Conservation (phyloP, 2,113 vertebrate genomes). For the Gnathonemus longibarbis region DNA sequence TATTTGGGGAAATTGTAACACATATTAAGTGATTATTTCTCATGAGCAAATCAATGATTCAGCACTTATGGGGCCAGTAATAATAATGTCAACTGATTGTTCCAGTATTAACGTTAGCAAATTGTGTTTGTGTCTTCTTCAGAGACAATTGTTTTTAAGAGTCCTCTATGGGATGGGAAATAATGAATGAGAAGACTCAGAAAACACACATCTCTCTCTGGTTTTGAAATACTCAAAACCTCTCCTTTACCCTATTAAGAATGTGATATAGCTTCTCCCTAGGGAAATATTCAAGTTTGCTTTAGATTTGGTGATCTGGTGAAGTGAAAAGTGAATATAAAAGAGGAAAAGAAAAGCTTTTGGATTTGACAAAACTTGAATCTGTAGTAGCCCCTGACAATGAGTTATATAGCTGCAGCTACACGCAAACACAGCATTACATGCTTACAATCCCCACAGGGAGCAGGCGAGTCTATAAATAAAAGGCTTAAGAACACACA, state of each 20-base stretch:
- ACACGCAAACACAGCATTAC: slow-evolving; percentile 59
- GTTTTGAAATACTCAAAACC: neutral
- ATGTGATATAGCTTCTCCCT: slow-evolving; percentile 40
- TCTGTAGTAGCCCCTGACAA: slow-evolving; percentile 52
- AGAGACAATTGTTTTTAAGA: slow-evolving; percentile 8
- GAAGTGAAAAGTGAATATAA: neutral
- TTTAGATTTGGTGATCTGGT: slow-evolving; percentile 17
- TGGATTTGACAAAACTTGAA: slow-evolving; percentile 49
- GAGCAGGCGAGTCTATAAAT: slow-evolving; percentile 62
- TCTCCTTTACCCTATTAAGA: neutral
- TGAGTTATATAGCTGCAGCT: slow-evolving; percentile 61
- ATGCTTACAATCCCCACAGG: slow-evolving; percentile 58
- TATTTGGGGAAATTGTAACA: neutral
- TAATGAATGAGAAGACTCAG: neutral
- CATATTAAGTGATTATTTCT: neutral
- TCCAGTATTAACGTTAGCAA: slow-evolving; percentile 1
- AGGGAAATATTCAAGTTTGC: slow-evolving; percentile 25
- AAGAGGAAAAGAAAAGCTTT: slow-evolving; percentile 42
- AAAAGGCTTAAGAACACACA: slow-evolving; percentile 65
- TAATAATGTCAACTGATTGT: neutral
- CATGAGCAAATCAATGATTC: slow-evolving; percentile 14
- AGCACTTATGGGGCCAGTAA: neutral
- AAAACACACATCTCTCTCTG: slow-evolving; percentile 1
- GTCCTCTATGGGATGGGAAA: slow-evolving; percentile 8
- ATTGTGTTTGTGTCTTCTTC: slow-evolving; percentile 3